phyloP scores from a whole-genome alignment of 2,797 vertebrate genomes.

The Eulemur albifrons region DNA sequence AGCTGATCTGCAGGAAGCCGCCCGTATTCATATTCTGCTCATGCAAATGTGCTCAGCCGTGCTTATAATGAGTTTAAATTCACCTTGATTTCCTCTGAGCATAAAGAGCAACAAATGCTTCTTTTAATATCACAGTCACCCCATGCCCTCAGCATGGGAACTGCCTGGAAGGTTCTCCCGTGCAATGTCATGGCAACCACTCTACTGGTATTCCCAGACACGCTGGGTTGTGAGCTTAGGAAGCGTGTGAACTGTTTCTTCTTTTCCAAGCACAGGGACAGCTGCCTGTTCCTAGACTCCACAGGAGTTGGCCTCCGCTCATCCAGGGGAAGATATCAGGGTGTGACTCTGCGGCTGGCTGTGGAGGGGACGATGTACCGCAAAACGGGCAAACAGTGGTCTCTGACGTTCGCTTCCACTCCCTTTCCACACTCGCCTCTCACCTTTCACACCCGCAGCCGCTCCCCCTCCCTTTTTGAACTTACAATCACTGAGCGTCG shows the following conservation, averaged over 20 bases:
- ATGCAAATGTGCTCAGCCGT: conserved; percentile 60
- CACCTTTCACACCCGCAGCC: neutral
- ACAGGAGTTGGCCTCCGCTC: neutral
- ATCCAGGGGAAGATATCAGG: neutral
- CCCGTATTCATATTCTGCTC: conserved; percentile 54
- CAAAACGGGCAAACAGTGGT: neutral
- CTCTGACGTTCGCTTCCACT: rapidly evolving
- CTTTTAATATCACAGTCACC: neutral
- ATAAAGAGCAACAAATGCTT: conserved; percentile 69
- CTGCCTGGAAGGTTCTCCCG: conserved; percentile 64
- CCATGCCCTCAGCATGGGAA: conserved; percentile 60
- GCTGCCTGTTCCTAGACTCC: neutral
- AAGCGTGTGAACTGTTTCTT: neutral
- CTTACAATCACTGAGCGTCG: rapidly evolving
- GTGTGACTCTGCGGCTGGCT: neutral
- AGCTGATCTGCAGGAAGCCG: neutral
- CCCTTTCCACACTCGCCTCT: rapidly evolving
- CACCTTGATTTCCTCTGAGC: conserved; percentile 81
- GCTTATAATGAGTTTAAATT: conserved; percentile 72
- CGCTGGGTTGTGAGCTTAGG: neutral
- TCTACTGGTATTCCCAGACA: neutral
- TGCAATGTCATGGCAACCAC: conserved; percentile 72
- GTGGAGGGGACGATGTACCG: neutral
- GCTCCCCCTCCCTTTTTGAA: neutral
- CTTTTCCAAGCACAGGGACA: neutral